Conservation (phyloP, 2,113 vertebrate species). For the Bos taurus region ARS-UCD2.0 NC_037335.1:38345501-38346000, state of each 20-base stretch:
- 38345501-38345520: not conserved
- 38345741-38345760: slow-evolving; percentile 93
- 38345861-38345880: slow-evolving; percentile 53
- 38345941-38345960: not conserved
- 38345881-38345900: not conserved
- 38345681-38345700: not conserved
- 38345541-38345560: not conserved
- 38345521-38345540: slow-evolving; percentile 17
- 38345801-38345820: slow-evolving; percentile 93
- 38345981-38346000: not conserved
- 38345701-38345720: not conserved
- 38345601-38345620: not conserved
- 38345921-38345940: not conserved
- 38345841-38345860: slow-evolving; percentile 83
- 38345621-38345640: not conserved
- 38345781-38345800: slow-evolving; percentile 98
- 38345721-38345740: slow-evolving; percentile 90
- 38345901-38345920: slow-evolving; percentile 5
- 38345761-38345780: slow-evolving; percentile 88
- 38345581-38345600: not conserved
- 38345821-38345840: slow-evolving; percentile 91
- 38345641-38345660: slow-evolving; percentile 8
- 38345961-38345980: not conserved
- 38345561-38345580: not conserved
- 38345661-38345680: slow-evolving; percentile 22